phyloP scores from a whole-genome alignment of 2,888 invertebrate species.

The Prosapia bicincta region DNA sequence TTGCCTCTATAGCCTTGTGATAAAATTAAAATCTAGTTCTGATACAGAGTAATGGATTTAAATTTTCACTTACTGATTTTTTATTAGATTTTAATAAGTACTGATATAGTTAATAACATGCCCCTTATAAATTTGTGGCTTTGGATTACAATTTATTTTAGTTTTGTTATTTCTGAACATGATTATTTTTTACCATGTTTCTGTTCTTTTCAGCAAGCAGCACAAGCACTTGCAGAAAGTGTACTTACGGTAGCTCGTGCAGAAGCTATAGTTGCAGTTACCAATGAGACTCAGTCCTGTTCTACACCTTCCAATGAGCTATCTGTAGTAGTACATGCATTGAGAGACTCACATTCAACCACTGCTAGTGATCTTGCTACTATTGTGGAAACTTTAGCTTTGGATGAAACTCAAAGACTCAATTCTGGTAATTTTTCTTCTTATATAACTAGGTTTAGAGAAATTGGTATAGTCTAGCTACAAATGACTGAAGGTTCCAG shows the following conservation, averaged over 20 bases:
- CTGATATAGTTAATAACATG: too few species aligned
- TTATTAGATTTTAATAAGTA: too few species aligned
- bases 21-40: too few species aligned
- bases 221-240: constrained; percentile 85
- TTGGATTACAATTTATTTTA: too few species aligned
- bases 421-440: constrained; percentile 29
- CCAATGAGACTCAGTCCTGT: constrained; percentile 37
- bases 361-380: constrained; percentile 72
- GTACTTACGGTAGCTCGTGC: constrained; percentile 69
- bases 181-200: too few species aligned
- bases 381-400: constrained; percentile 77
- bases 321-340: constrained; percentile 56
- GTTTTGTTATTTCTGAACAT: too few species aligned
- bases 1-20: too few species aligned
- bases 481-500: background rate
- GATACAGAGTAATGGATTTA: too few species aligned
- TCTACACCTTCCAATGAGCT: constrained; percentile 50
- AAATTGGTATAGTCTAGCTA: background rate
- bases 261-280: constrained; percentile 60
- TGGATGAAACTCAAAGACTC: constrained; percentile 44
- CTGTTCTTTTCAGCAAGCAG: constrained; percentile 58
- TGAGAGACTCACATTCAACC: constrained; percentile 60
- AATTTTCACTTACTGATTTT: too few species aligned
- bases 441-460: background rate
- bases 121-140: too few species aligned